Evolutionary conservation across 2,888 invertebrate species (phyloP).

Genomic region (Blastobasis lacticolella): DNA sequence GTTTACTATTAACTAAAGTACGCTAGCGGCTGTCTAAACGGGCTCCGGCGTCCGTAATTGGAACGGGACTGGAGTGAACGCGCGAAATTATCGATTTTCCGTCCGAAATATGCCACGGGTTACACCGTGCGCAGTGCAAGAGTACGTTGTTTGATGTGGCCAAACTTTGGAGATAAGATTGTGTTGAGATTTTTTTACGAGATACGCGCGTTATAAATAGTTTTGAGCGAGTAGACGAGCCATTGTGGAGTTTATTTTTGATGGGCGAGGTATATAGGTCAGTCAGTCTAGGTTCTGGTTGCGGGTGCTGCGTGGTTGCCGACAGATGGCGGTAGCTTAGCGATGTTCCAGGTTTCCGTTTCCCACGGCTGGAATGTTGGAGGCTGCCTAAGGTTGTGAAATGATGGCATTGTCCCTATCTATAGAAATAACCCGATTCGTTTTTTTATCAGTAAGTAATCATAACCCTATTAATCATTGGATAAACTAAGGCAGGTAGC

Average conservation of each 20-base stretch:
- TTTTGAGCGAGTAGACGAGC: constrained; percentile 66
- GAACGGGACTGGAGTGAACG: constrained; percentile 42
- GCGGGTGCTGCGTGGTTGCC: constrained; percentile 9
- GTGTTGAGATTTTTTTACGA: constrained; percentile 44
- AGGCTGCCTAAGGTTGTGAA: too few species aligned
- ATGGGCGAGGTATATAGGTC: constrained; percentile 64
- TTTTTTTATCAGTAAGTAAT: too few species aligned
- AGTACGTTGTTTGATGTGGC: constrained; percentile 19
- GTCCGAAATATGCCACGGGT: constrained; percentile 3
- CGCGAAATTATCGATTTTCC: constrained; percentile 33
- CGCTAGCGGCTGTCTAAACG: constrained; percentile 51
- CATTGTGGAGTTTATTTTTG: constrained; percentile 71
- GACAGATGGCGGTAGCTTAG: constrained; percentile 25
- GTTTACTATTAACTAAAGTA: constrained; percentile 61
- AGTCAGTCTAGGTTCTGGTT: constrained; percentile 29
- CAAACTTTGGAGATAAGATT: constrained; percentile 42
- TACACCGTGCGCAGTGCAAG: constrained; percentile 13
- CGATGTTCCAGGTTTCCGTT: too few species aligned
- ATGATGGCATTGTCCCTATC: too few species aligned
- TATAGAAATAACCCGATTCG: too few species aligned
- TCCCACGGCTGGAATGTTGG: too few species aligned
- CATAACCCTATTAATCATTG: too few species aligned
- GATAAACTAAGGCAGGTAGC: too few species aligned
- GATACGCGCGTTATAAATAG: constrained; percentile 67
- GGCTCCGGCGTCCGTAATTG: constrained; percentile 44